Conservation (phyloP, 2,113 vertebrate species). For the Melanerpes formicivorus region DNA sequence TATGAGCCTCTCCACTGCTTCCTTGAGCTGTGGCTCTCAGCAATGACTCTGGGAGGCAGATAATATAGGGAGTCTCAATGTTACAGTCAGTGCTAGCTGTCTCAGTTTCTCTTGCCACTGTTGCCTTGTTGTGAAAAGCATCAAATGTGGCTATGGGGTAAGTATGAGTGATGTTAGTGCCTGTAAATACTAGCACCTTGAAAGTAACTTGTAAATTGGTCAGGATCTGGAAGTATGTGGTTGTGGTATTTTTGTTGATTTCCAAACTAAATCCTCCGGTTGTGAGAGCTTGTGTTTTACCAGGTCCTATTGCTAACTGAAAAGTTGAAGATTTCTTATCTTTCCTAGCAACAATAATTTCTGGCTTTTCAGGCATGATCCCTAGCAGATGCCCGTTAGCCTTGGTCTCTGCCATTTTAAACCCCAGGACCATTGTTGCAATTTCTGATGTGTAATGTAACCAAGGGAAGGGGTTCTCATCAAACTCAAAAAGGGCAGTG, state of each 20-base stretch:
- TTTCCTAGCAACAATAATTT: slow-evolving; percentile 65
- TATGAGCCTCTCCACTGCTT: fast-evolving
- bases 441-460: slow-evolving; percentile 33
- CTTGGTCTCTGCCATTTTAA: slow-evolving; percentile 46
- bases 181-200: slow-evolving; percentile 48
- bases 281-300: neutral
- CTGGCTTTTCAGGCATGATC: slow-evolving; percentile 18
- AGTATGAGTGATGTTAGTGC: neutral
- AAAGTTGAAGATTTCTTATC: neutral
- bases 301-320: slow-evolving; percentile 35
- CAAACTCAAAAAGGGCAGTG: slow-evolving; percentile 68
- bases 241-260: neutral
- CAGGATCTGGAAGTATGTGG: slow-evolving; percentile 71
- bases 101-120: neutral
- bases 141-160: slow-evolving; percentile 29
- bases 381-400: neutral
- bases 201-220: slow-evolving; percentile 59
- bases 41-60: slow-evolving; percentile 68
- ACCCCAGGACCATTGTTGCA: slow-evolving; percentile 50
- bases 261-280: slow-evolving; percentile 67
- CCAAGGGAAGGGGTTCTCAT: slow-evolving; percentile 74
- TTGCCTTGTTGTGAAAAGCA: slow-evolving; percentile 39
- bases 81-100: neutral
- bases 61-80: slow-evolving; percentile 27
- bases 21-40: neutral